Evolutionary conservation across 2,113 vertebrate genomes (phyloP), one percentile per base, ranked within the genome.

Genomic region (Saccopteryx bilineata): DNA sequence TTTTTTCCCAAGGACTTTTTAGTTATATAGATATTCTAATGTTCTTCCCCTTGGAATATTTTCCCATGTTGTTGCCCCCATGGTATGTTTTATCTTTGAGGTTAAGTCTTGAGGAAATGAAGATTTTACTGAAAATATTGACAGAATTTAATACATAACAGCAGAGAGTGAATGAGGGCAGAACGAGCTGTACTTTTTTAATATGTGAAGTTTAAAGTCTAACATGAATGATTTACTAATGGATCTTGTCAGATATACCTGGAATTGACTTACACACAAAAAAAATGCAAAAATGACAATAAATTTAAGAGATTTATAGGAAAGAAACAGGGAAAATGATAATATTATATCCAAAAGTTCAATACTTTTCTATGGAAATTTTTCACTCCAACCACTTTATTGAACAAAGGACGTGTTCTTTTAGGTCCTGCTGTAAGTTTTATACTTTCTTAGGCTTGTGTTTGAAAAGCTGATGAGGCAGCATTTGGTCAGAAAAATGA

Each of bases 91-190:
- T 94, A 81, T 93, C 60, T 56, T 89, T 91, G 69, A 96, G 28
- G 26, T 81, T 78, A 94, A 95, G 83, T 93, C 79, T 56, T 91
- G 66, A 83, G 48, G 28, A 94, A 97, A 87, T 92, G 80, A 60
- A 93, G 56, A 87, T 78, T 95, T 91, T 92, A 84, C 76, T 94
- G 85, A 96, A 94, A 93, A 93, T 92, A 48, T 72, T 85, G 72
- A 91, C 90, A 93, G 52, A 94, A 80, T 93, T 90, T 95, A 96
- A 93, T 90, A 71, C 39, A 84, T 33, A 91, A 56, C 69, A 94
- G 87, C 89, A 95, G 54, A 52, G 24, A 78, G n/a, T 74, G 58
- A 90, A 28, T 17, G 6, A 72, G 66, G 21, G 11, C 66, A 80
- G 39, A 21, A 9, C 54, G 17, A 68, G 13, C 48, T 80, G 65